Conservation (phyloP, 2,888 invertebrate species). For the Drosophila engyochracea region DNA sequence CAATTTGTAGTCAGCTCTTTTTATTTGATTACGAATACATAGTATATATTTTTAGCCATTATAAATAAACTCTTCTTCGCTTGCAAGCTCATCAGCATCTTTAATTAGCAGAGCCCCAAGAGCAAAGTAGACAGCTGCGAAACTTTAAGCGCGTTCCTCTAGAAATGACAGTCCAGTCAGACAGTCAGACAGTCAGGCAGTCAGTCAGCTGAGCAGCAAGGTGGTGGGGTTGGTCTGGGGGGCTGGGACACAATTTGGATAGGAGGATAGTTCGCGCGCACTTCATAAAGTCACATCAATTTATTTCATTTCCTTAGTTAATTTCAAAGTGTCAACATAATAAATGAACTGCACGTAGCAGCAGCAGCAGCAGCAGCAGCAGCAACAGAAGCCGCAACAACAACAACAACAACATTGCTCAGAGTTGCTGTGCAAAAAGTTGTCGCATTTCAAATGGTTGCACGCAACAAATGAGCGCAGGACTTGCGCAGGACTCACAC, state of each 20-base stretch:
- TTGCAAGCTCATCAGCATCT: constrained; percentile 50
- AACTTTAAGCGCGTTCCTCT: constrained; percentile 58
- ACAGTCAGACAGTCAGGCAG: constrained; percentile 11
- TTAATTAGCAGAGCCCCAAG: constrained; percentile 56
- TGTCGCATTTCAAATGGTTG: constrained; percentile 83
- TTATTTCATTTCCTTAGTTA: constrained; percentile 82
- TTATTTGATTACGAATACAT: constrained; percentile 1
- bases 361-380: constrained; percentile 28
- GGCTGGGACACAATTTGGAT: constrained; percentile 14
- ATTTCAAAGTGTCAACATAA: constrained; percentile 82
- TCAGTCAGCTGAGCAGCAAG: constrained; percentile 13
- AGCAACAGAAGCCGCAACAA: constrained; percentile 8
- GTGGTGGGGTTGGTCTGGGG: neutral
- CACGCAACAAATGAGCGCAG: constrained; percentile 80
- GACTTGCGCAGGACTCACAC: constrained; percentile 62
- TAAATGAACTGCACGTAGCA: constrained; percentile 82
- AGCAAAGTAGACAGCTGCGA: constrained; percentile 20
- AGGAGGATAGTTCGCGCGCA: constrained; percentile 66
- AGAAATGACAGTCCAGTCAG: constrained; percentile 65
- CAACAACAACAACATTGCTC: constrained; percentile 45
- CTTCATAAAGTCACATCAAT: constrained; percentile 82
- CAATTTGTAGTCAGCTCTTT: neutral
- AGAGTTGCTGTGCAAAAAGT: constrained; percentile 72
- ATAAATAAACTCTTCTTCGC: constrained; percentile 47
- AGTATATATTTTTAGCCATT: constrained; percentile 4